Base-by-base conservation (phyloP, 1,140 invertebrate genomes). In the Cardiocondyla obscurior region DNA sequence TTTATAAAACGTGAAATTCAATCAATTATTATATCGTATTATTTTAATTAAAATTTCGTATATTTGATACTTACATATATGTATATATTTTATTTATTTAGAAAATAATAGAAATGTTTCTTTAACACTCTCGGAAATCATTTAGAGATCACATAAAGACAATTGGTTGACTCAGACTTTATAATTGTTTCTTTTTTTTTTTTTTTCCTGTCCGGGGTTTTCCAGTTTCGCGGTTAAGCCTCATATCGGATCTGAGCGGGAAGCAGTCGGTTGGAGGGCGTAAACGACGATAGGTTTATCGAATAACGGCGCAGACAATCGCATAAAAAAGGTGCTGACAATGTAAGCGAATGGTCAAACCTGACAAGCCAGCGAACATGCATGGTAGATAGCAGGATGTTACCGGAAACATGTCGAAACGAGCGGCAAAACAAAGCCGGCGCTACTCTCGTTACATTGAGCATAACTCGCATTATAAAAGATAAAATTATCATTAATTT, bases 281-380 rank as follows among this genome's bases (percentile, higher is more conserved):
- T 92, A 84, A 86, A 90, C 88, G 70, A 79, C 58, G 90, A 92
- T 91, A 91, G 83, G 85, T 91, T 92, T 90, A 91, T 91, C 87
- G 76, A 76, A 44, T 42, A 77, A 64, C 83, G 74, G 60, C 58
- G 65, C 73, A 82, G 83, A 74, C 87, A 90, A 90, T 90, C 90
- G 81, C 81, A 57, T 73, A 70, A 69, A 81, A 85, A 46, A 73
- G 36, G 49, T 79, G 62, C 62, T 53, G 74, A 79, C 74, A 79
- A 79, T 69, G 60, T 79, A 79, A 79, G 74, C 74, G 74, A 79
- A 79, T 69, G 62, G 74, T 79, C 74, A 79, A 79, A 67, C 30
- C 46, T 64, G 74, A 79, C 74, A 79, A 79, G 62, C 73, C 42
- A 30, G 19, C 74, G 39, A 33, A 36, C 74, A 53, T n/a, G 62